A percentile compares a stretch with the other conserved stretches of the same genome.
Conservation (phyloP, 2,797 vertebrate genomes). For the Neosilurus hyrtlii region DNA sequence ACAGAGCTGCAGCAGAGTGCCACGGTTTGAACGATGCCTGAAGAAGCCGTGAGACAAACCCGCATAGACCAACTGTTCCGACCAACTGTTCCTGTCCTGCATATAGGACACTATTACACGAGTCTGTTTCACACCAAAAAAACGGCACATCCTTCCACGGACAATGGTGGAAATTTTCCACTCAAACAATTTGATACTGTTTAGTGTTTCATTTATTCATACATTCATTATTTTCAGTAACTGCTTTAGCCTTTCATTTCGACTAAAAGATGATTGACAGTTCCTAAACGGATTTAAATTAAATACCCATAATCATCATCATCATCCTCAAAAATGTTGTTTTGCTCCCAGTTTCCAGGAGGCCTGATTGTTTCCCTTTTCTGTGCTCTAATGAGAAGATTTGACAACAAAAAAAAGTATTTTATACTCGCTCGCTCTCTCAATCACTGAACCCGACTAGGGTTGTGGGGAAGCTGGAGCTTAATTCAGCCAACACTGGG, state of each 20-base stretch:
- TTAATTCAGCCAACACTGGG: too few species aligned
- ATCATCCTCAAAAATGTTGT: background rate
- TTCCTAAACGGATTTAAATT: background rate
- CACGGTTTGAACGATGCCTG: slow-evolving; percentile 18
- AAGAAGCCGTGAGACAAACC: slow-evolving; percentile 39
- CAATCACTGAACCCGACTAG: too few species aligned
- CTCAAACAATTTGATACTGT: background rate
- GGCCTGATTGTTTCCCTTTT: background rate
- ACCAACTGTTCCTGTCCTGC: slow-evolving; percentile 42
- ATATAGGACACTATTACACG: slow-evolving; percentile 23
- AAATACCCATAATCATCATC: background rate
- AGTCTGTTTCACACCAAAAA: background rate
- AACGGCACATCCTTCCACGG: background rate
- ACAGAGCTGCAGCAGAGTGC: slow-evolving; percentile 28
- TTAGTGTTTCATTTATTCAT: background rate
- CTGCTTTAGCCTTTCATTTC: too few species aligned
- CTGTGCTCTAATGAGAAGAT: background rate
- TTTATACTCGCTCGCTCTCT: too few species aligned
- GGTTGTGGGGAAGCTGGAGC: too few species aligned
- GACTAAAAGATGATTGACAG: background rate
- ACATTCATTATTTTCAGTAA: background rate
- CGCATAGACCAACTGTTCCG: slow-evolving; percentile 40
- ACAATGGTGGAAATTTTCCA: background rate
- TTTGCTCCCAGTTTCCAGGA: background rate
- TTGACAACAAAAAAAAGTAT: too few species aligned